Conservation (phyloP, 2,113 vertebrate species). For the Notarius lentiginosus region DNA sequence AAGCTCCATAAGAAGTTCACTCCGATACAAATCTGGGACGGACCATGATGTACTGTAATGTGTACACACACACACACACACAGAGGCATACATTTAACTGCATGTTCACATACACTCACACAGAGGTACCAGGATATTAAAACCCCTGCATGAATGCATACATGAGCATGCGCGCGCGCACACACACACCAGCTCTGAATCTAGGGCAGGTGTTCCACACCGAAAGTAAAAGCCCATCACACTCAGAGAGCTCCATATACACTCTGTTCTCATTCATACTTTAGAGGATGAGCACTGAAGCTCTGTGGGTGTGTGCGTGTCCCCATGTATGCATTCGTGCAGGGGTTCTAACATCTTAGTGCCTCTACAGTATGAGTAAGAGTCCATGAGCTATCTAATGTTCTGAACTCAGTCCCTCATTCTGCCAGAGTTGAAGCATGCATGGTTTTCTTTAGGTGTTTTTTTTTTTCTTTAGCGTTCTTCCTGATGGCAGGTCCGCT, state of each 20-base stretch:
- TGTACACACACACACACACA: conserved; percentile 49
- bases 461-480: too few relatives aligned
- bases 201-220: conserved; percentile 31
- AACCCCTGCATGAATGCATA: neutral
- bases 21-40: conserved; percentile 57
- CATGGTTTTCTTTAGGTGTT: neutral
- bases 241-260: neutral
- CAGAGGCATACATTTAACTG: conserved; percentile 32
- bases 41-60: conserved; percentile 2
- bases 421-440: neutral
- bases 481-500: too few relatives aligned
- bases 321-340: neutral
- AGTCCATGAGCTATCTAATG: conserved; percentile 14
- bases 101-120: conserved; percentile 5
- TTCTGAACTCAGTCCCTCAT: conserved; percentile 10
- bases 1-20: conserved; percentile 59
- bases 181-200: conserved; percentile 3
- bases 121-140: neutral
- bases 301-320: neutral
- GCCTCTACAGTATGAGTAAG: neutral
- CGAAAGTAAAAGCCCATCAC: conserved; percentile 25
- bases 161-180: neutral
- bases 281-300: neutral
- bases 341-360: neutral
- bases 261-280: conserved; percentile 18